phyloP scores from a whole-genome alignment of 2,888 invertebrate genomes.

The Amphipoea lucens region DNA sequence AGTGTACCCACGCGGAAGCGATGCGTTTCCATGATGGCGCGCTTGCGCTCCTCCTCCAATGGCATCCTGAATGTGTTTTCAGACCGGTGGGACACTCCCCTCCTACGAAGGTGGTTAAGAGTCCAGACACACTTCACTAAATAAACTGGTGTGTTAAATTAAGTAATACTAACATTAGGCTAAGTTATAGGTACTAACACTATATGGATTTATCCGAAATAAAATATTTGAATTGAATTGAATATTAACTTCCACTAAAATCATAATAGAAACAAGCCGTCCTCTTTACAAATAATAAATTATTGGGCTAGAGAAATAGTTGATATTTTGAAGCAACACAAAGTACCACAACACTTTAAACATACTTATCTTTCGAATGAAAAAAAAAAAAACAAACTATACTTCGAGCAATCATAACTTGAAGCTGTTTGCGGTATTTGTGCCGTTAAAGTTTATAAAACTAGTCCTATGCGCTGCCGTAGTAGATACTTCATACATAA shows the following conservation, averaged over 20 bases:
- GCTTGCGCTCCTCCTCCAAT: no score
- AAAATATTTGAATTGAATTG: no score
- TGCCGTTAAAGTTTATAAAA: conserved; percentile 24
- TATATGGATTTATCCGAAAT: no score
- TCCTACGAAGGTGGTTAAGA: no score
- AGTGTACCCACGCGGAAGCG: no score
- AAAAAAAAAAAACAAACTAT: not conserved
- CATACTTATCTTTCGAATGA: not conserved
- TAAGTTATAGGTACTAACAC: no score
- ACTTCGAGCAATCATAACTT: not conserved
- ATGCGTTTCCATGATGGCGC: no score
- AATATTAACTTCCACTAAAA: not conserved
- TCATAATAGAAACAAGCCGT: not conserved
- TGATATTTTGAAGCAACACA: not conserved
- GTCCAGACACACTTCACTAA: no score
- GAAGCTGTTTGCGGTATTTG: not conserved
- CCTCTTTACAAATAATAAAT: not conserved
- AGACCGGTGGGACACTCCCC: no score
- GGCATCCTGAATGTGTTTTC: no score
- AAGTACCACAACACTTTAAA: not conserved
- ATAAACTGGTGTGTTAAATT: no score
- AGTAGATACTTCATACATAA: conserved; percentile 1
- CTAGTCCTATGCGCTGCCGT: not conserved
- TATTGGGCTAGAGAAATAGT: not conserved
- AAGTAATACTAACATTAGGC: no score